Conservation (phyloP, 2,113 vertebrate genomes). For the Stercorarius parasiticus region DNA sequence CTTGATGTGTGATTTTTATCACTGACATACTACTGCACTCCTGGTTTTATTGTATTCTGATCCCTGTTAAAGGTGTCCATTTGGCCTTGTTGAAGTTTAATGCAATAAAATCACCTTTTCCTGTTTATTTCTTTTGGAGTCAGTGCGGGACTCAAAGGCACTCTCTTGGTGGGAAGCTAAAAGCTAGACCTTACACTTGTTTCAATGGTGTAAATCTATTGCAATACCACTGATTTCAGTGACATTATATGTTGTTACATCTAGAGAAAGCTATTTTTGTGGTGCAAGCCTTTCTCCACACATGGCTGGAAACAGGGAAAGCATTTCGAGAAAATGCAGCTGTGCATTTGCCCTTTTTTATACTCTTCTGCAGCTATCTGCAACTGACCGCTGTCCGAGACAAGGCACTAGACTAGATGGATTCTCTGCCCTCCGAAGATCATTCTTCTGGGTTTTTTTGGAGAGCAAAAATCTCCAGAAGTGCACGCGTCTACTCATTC, state of each 20-base stretch:
- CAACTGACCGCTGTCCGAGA: background rate
- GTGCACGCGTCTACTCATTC: background rate
- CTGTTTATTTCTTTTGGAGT: background rate
- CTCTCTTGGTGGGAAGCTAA: background rate
- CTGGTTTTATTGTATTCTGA: background rate
- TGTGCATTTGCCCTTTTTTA: background rate
- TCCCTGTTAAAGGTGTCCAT: background rate
- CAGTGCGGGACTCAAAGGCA: background rate
- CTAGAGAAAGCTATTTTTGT: background rate
- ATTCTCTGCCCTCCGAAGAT: background rate
- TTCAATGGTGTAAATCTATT: background rate
- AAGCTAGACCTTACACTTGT: background rate
- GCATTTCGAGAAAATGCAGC: background rate
- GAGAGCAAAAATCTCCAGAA: background rate
- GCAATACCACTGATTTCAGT: background rate
- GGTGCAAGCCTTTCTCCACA: background rate
- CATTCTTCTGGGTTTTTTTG: background rate
- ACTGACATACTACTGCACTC: background rate
- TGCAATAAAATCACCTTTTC: background rate
- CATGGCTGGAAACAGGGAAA: background rate
- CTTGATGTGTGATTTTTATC: constrained; percentile 1
- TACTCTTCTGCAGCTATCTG: background rate
- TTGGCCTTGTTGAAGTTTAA: background rate
- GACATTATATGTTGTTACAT: background rate
- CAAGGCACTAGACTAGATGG: background rate